Evolutionary conservation across 2,888 invertebrate species (phyloP), one percentile per base, ranked within the genome.

Genomic region (Subacronicta megacephala): DNA sequence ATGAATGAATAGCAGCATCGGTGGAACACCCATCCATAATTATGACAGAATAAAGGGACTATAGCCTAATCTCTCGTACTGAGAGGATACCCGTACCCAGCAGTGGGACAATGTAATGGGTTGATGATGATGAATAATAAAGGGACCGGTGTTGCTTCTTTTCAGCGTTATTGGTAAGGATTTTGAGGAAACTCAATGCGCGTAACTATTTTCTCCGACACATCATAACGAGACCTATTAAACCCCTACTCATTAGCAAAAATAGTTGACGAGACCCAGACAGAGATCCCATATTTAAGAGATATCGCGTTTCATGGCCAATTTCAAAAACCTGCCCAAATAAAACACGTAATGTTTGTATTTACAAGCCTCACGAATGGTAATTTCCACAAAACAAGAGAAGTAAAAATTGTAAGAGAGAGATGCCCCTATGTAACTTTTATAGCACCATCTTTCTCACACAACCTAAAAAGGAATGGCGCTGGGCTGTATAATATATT

Each of bases 401-500:
- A 0, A 29, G 1, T 10, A 10, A 2, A 3, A 1, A 1, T n/a
- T 31, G 31, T 12, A 1, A n/a, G 31, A 31, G n/a, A n/a, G 31
- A n/a, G 31, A n/a, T n/a, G 31, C 31, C 31, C 1, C 3, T 31
- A 31, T 31, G 6, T 31, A n/a, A 5, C 4, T 31, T n/a, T 1
- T 5, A 31, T 31, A 31, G n/a, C 31, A n/a, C 31, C 4, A 31
- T 31, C 31, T 31, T n/a, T 31, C n/a, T 31, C n/a, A 6, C 5
- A 2, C 31, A 4, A 5, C 31, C n/a, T 31, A 31, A n/a, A 31
- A 31, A 31, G 6, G 31, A n/a, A 26, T 10, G 10, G 10, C 26
- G 10, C 74, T 63, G 77, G 76, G 75, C 41, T 46, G 36, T 44
- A 75, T 81, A 84, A 85, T 88, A 87, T 91, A 89, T 90, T 90